These are phyloP conservation scores for Amphiduros pacificus DNA, from an alignment of 2,888 invertebrate genomes.

Conservation along the genomic window DNA sequence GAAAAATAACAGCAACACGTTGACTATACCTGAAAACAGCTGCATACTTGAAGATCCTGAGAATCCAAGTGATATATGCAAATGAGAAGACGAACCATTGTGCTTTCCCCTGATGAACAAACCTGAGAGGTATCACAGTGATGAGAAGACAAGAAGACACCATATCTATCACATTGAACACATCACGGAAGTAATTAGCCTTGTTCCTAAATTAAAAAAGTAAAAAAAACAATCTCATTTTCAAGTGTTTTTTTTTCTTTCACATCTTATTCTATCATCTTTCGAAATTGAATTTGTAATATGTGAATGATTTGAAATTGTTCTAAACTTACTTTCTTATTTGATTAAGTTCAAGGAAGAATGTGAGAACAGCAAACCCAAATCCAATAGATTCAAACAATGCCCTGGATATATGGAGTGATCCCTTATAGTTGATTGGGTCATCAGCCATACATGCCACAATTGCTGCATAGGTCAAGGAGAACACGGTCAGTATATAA, in stretches of 20 bases:
- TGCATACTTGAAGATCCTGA: conserved; percentile 49
- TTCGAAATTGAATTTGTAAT: neutral
- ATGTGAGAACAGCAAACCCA: conserved; percentile 31
- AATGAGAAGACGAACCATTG: conserved; percentile 48
- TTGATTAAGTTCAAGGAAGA: conserved; percentile 42
- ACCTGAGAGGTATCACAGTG: conserved; percentile 38
- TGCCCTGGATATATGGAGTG: conserved; percentile 39
- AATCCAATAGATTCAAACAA: conserved; percentile 38
- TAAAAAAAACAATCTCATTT: no score
- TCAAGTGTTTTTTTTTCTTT: no score
- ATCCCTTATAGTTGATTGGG: conserved; percentile 35
- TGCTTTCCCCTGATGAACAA: conserved; percentile 33
- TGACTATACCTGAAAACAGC: conserved; percentile 46
- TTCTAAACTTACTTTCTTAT: conserved; percentile 37
- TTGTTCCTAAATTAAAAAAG: no score
- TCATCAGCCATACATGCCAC: conserved; percentile 33
- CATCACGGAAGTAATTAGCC: no score
- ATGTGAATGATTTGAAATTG: neutral
- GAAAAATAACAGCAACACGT: no score
- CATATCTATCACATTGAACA: conserved; percentile 47
- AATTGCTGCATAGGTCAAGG: conserved; percentile 38
- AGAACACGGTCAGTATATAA: conserved; percentile 37
- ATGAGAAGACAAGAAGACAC: conserved; percentile 36
- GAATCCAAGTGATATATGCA: conserved; percentile 43
- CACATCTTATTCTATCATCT: no score